A percentile compares a stretch with the other conserved stretches of the same genome.
Evolutionary conservation across 2,888 invertebrate species (phyloP).

Genomic region (Papilio gigon): DNA sequence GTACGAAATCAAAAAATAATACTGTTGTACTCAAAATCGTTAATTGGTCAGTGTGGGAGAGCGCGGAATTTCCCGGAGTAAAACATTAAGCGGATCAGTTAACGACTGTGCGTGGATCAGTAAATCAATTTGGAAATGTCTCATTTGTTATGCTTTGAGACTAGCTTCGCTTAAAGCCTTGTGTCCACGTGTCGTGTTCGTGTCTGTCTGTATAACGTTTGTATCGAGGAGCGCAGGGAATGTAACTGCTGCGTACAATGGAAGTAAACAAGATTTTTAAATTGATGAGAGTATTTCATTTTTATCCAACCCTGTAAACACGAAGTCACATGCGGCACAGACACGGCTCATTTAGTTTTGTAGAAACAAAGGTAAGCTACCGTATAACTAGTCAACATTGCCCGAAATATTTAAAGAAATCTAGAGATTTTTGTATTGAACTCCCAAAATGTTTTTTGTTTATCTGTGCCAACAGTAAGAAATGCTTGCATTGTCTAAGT

Average conservation of each 20-base stretch:
- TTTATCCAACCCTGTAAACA: background rate
- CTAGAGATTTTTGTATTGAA: no score
- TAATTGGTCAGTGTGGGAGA: no score
- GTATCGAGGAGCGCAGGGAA: constrained; percentile 26
- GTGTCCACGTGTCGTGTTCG: constrained; percentile 5
- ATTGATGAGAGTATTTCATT: constrained; percentile 47
- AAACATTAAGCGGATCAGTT: background rate
- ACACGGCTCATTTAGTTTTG: no score
- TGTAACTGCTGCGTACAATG: constrained; percentile 63
- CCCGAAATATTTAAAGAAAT: no score
- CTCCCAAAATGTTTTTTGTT: no score
- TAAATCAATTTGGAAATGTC: background rate
- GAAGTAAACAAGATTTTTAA: constrained; percentile 73
- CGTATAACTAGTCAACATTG: no score
- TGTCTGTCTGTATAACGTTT: constrained; percentile 24
- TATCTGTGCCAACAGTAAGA: no score
- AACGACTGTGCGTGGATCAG: background rate
- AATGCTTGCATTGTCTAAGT: no score
- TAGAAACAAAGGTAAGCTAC: no score
- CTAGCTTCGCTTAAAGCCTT: constrained; percentile 29
- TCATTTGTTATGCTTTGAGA: constrained; percentile 1
- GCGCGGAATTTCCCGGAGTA: background rate
- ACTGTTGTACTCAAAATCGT: no score
- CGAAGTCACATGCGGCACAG: no score
- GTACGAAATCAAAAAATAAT: constrained; percentile 32